Evolutionary conservation across 2,888 invertebrate genomes (phyloP), one percentile per base, ranked within the genome.

Genomic region (Cheilosia urbana): DNA sequence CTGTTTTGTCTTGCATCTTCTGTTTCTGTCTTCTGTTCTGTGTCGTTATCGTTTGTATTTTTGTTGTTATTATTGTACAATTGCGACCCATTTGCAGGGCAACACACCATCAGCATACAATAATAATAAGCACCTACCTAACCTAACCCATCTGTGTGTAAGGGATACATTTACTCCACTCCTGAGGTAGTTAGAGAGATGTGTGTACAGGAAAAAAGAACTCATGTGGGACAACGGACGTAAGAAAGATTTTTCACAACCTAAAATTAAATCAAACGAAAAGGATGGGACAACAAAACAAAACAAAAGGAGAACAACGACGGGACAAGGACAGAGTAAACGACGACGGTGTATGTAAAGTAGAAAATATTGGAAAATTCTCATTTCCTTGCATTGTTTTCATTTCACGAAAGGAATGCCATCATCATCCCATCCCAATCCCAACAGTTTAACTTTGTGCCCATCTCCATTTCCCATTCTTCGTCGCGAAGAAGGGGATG

Each of bases 391-490:
- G 57, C 24, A 58, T 79, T 72, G 78, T 79, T 72, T 72, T 72
- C 63, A 34, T 71, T 79, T 58, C 21, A 65, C 47, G 72, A 65
- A 65, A 65, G 72, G 78, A 79, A 79, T 79, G 78, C 76, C 37
- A 68, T 55, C 37, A 37, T 13, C 37, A 37, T 37, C 37, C 11
- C 11, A 30, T 6, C 37, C 11, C 5, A 30, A 11, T 51, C 19
- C 47, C 72, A 53, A 24, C 72, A 40, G 40, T 60, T 60, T 51
- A 63, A 63, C 62, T 42, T 21, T 30, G 73, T 45, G 73, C 45
- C 73, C 73, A 73, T 73, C 72, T 47, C 24, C 37, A 21, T 57
- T 17, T 11, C 24, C 21, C 24, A 17, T 53, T 42, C 17, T 58
- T 24, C 37, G 51, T 19, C 40, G 37, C 37, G 27, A 49, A 17